Conservation (phyloP, 2,888 invertebrate species). For the Ochropacha duplaris region DNA sequence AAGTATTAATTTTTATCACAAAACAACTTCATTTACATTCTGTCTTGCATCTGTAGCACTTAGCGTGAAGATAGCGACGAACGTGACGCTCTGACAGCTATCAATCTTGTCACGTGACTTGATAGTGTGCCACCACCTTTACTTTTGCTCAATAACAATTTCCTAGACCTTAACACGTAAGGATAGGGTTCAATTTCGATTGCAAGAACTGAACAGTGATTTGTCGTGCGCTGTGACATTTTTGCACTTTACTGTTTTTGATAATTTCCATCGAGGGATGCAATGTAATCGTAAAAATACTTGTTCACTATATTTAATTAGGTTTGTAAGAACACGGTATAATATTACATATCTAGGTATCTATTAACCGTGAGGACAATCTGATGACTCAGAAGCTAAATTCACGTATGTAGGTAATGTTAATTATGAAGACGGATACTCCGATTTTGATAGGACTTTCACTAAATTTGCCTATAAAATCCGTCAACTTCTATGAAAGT, state of each 20-base stretch:
- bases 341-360: no score
- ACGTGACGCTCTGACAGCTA: conserved; percentile 59
- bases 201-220: neutral
- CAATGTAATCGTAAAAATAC: conserved; percentile 19
- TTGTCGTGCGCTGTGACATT: conserved; percentile 24
- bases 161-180: neutral
- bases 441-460: no score
- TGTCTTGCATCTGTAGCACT: conserved; percentile 57
- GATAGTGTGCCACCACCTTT: conserved; percentile 36
- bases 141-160: neutral
- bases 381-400: no score
- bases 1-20: conserved; percentile 37
- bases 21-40: conserved; percentile 60
- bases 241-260: conserved; percentile 38
- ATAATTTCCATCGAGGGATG: conserved; percentile 25
- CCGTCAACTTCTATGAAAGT: no score
- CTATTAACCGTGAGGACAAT: no score
- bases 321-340: no score
- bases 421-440: no score
- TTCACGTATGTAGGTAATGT: no score
- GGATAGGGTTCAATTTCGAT: conserved; percentile 6
- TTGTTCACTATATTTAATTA: neutral
- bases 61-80: conserved; percentile 54
- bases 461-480: no score
- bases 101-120: conserved; percentile 56